Evolutionary conservation across 2,113 vertebrate genomes (phyloP).

Genomic region (Coturnix japonica): DNA sequence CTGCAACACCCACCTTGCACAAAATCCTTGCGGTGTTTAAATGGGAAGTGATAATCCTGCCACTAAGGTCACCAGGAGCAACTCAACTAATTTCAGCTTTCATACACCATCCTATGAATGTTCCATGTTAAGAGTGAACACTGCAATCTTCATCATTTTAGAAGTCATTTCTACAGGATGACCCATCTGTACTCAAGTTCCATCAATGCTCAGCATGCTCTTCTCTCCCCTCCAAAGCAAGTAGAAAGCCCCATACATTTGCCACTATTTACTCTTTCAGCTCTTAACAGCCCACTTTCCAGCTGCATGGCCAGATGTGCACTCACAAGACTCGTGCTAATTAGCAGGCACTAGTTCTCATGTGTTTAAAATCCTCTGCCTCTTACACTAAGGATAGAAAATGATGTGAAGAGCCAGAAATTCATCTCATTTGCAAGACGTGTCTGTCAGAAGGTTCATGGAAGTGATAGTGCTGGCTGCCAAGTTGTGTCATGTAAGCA

Average conservation of each 20-base stretch:
- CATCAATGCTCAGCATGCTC: background rate
- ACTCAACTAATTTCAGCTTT: background rate
- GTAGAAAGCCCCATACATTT: background rate
- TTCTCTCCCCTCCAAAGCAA: background rate
- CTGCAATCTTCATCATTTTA: background rate
- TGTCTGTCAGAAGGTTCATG: fast-evolving
- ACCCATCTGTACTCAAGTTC: background rate
- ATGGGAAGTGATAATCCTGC: background rate
- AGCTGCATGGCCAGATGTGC: background rate
- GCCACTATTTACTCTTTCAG: background rate
- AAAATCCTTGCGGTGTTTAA: background rate
- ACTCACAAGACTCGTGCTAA: background rate
- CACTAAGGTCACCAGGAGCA: background rate
- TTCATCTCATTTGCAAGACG: background rate
- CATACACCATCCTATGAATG: background rate
- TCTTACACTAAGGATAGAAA: background rate
- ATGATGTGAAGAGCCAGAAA: background rate
- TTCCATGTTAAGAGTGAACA: background rate
- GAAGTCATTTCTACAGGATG: background rate
- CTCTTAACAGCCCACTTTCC: background rate
- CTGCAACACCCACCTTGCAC: background rate
- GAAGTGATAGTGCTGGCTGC: background rate
- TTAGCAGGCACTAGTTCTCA: background rate
- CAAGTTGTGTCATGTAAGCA: fast-evolving
- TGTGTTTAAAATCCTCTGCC: background rate